Percentiles rank a stretch among this genome's conserved stretches.
phyloP scores from a whole-genome alignment of 2,888 invertebrate species.

The Hypena proboscidalis region DNA sequence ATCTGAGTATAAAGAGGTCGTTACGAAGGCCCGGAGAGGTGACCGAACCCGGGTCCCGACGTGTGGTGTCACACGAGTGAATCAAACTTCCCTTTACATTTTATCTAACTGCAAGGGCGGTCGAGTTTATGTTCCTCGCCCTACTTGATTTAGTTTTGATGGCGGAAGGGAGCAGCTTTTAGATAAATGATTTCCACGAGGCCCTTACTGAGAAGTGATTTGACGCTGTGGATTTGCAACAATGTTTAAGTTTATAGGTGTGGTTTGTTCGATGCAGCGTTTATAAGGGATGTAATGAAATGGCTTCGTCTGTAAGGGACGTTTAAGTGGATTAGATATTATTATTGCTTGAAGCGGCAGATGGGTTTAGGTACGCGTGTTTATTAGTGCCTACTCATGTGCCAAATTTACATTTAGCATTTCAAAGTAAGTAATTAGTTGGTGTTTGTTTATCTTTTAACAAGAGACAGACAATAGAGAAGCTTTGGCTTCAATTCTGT shows the following conservation, averaged over 20 bases:
- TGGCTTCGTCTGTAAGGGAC: slow-evolving; percentile 64
- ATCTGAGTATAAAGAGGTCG: slow-evolving; percentile 75
- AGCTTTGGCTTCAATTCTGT: no score
- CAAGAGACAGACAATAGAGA: no score
- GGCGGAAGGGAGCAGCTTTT: slow-evolving; percentile 79
- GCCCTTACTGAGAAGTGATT: slow-evolving; percentile 52
- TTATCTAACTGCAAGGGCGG: slow-evolving; percentile 82
- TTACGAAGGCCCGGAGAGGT: slow-evolving; percentile 60
- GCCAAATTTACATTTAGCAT: slow-evolving; percentile 32
- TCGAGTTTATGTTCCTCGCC: slow-evolving; percentile 79
- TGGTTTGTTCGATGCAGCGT: slow-evolving; percentile 64
- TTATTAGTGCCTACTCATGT: slow-evolving; percentile 31
- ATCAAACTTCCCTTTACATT: slow-evolving; percentile 82
- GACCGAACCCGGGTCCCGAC: slow-evolving; percentile 50
- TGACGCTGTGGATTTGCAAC: slow-evolving; percentile 67
- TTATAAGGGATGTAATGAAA: slow-evolving; percentile 71
- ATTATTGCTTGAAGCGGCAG: slow-evolving; percentile 52
- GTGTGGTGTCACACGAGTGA: slow-evolving; percentile 75
- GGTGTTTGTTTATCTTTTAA: slow-evolving; percentile 3
- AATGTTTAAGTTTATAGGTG: slow-evolving; percentile 73
- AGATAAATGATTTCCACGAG: slow-evolving; percentile 77
- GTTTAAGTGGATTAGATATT: slow-evolving; percentile 74
- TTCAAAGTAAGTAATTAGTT: slow-evolving; percentile 13
- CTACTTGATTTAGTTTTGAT: slow-evolving; percentile 84
- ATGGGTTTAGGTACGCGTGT: slow-evolving; percentile 42